Evolutionary conservation across 2,797 vertebrate genomes (phyloP).

Genomic region (Fistularia tabacaria): DNA sequence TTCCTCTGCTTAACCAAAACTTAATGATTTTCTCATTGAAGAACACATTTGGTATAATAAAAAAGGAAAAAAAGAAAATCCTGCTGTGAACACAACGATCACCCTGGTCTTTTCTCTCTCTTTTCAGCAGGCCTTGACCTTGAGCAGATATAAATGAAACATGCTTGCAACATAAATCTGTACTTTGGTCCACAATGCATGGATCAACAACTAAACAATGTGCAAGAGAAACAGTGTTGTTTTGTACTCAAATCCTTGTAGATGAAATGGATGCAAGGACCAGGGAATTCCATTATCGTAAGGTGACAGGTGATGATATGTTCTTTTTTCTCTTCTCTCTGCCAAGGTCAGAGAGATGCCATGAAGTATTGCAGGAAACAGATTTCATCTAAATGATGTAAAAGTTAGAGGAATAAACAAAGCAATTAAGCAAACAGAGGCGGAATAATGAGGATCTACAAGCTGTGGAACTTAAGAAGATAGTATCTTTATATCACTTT

Average conservation of each 20-base stretch:
- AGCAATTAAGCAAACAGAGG: constrained; percentile 9
- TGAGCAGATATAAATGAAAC: constrained; percentile 38
- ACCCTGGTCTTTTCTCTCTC: constrained; percentile 6
- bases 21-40: neutral
- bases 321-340: constrained; percentile 25
- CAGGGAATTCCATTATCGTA: constrained; percentile 57
- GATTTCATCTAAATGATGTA: constrained; percentile 52
- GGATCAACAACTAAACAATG: constrained; percentile 38
- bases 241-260: constrained; percentile 39
- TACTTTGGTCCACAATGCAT: constrained; percentile 16
- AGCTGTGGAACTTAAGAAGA: neutral
- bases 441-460: no score
- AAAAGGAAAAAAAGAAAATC: neutral
- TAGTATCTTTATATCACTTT: constrained; percentile 1
- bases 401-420: constrained; percentile 24
- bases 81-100: constrained; percentile 8
- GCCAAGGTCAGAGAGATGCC: constrained; percentile 48
- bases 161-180: constrained; percentile 11
- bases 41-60: constrained; percentile 1
- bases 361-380: constrained; percentile 5
- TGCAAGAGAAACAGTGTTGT: constrained; percentile 17
- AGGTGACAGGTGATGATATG: constrained; percentile 54
- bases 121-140: constrained; percentile 18
- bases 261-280: constrained; percentile 38
- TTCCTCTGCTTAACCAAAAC: constrained; percentile 8